A percentile compares a stretch with the other conserved stretches of the same genome.
phyloP scores from a whole-genome alignment of 2,113 vertebrate species.

The Formicarius rufipectus region DNA sequence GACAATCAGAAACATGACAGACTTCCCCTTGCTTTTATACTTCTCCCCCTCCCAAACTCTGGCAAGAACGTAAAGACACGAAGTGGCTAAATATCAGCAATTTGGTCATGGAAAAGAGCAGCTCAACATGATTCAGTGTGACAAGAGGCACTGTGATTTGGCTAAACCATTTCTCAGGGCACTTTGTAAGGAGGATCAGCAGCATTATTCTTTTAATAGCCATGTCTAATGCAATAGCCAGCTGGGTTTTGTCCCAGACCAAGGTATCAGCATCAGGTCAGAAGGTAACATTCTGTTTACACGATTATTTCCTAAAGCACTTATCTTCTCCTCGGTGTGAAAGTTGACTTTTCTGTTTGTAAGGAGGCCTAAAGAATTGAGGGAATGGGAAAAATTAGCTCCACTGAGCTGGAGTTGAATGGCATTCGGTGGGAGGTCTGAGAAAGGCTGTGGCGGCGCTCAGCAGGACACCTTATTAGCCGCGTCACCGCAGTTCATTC shows the following conservation, averaged over 20 bases:
- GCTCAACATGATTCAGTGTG: slow-evolving; percentile 70
- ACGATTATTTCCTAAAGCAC: slow-evolving; percentile 91
- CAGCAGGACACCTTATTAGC: slow-evolving; percentile 82
- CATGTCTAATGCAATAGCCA: slow-evolving; percentile 88
- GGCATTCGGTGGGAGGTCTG: slow-evolving; percentile 86
- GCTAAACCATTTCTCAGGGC: slow-evolving; percentile 72
- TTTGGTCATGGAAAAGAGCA: slow-evolving; percentile 52
- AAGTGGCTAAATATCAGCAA: slow-evolving; percentile 40
- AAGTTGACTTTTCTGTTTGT: slow-evolving; percentile 90
- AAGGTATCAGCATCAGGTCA: slow-evolving; percentile 92
- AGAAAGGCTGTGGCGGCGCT: slow-evolving; percentile 65
- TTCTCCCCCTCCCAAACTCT: background rate
- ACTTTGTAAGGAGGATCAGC: slow-evolving; percentile 74
- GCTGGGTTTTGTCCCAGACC: slow-evolving; percentile 83
- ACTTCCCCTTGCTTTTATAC: background rate
- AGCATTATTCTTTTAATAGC: slow-evolving; percentile 90
- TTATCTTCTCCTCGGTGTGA: slow-evolving; percentile 85
- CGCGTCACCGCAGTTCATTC: slow-evolving; percentile 88
- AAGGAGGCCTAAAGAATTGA: slow-evolving; percentile 80
- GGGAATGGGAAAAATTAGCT: slow-evolving; percentile 87
- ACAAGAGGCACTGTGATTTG: slow-evolving; percentile 74
- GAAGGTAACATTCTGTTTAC: slow-evolving; percentile 96
- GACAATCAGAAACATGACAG: background rate
- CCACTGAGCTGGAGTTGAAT: slow-evolving; percentile 88
- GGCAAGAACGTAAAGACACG: background rate